Evolutionary conservation across 1,140 invertebrate genomes (phyloP), one percentile per base, ranked within the genome.

Genomic region (Brachionus calyciflorus): DNA sequence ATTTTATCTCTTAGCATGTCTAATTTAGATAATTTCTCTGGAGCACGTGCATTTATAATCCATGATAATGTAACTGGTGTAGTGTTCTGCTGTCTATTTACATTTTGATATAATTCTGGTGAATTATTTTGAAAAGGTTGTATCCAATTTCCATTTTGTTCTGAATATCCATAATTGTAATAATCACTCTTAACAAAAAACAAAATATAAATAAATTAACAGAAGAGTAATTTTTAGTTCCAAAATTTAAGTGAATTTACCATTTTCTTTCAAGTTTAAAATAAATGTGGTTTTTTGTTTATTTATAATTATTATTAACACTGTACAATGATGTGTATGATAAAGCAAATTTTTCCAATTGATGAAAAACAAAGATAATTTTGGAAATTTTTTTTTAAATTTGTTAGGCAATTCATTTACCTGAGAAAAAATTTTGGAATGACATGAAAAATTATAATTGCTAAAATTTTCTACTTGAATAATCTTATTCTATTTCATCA

Each of bases 101-200:
- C n/a, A 60, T 60, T 60, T 19, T 60, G 55, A 41, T 60, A 60
- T 10, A 30, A 14, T n/a, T n/a, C 30, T n/a, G 12, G 37, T 33
- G n/a, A 33, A 21, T 60, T 19, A 37, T 60, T 33, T 17, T 60
- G 55, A 60, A 37, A 60, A 17, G 55, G 55, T 19, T 60, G 28
- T 30, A 60, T 60, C 55, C 55, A 60, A 37, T 60, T 60, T 10
- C 55, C 55, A n/a, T n/a, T n/a, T 60, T 60, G 55, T 19, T 60
- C 37, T 19, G 28, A 60, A 53, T 53, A 53, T 26, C 33, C 55
- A 21, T 21, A 55, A 10, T 55, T 28, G 33, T 55, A 55, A 28
- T 28, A 12, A 17, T 55, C 24, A 28, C 12, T 28, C 53, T 55
- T 33, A n/a, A n/a, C n/a, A n/a, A n/a, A n/a, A n/a, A n/a, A n/a